Conservation (phyloP, 2,797 vertebrate species). For the Rachycentron canadum region DNA sequence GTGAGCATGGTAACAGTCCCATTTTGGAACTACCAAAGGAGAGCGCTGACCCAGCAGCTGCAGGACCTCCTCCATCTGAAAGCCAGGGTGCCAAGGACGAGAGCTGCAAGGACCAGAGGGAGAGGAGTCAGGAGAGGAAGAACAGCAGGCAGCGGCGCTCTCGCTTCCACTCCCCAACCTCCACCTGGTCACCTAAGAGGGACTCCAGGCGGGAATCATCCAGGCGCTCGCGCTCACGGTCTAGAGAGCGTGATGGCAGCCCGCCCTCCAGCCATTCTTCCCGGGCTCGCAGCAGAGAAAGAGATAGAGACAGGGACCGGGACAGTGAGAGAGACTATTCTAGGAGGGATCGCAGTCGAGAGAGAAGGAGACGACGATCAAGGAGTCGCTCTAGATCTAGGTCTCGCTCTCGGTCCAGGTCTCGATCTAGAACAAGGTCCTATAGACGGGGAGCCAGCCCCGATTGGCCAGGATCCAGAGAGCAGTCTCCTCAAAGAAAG, state of each 20-base stretch:
- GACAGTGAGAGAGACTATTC: constrained; percentile 84
- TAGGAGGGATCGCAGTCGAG: constrained; percentile 80
- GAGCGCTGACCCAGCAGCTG: constrained; percentile 3
- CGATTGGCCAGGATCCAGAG: constrained; percentile 78
- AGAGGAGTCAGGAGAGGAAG: constrained; percentile 84
- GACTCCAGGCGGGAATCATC: constrained; percentile 82
- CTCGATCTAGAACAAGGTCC: constrained; percentile 88
- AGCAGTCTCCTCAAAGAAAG: constrained; percentile 89
- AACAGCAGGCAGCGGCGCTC: constrained; percentile 89
- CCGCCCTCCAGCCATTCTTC: constrained; percentile 83
- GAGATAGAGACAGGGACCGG: constrained; percentile 69
- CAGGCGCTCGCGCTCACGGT: constrained; percentile 86
- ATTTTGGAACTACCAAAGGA: constrained; percentile 40
- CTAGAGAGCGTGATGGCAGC: constrained; percentile 75
- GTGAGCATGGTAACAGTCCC: constrained; percentile 77
- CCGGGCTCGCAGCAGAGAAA: constrained; percentile 87
- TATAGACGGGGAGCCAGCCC: constrained; percentile 71
- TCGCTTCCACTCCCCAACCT: constrained; percentile 95
- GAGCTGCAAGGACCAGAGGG: constrained; percentile 71
- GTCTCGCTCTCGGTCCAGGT: constrained; percentile 73
- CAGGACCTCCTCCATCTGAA: constrained; percentile 51
- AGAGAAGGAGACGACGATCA: constrained; percentile 87
- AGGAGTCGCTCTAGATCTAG: constrained; percentile 90
- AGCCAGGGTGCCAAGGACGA: constrained; percentile 60
- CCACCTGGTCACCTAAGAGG: constrained; percentile 93